phyloP scores from a whole-genome alignment of 2,797 vertebrate genomes.

The Eidolon dupreanum region DNA sequence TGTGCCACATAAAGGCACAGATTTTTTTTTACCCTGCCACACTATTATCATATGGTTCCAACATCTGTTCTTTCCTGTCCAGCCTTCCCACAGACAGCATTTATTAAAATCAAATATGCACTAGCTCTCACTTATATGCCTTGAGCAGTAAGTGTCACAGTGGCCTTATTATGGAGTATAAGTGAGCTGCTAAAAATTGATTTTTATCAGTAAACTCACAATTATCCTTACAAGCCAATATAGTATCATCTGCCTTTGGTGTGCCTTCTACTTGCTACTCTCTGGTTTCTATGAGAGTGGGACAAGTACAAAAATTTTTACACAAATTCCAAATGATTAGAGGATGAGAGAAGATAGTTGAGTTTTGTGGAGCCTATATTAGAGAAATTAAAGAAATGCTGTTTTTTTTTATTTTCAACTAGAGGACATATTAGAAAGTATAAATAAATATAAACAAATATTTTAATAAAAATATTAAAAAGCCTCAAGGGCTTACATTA shows the following conservation, averaged over 20 bases:
- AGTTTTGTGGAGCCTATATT: not conserved
- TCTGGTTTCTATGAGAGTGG: constrained; percentile 35
- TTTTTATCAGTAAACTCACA: constrained; percentile 74
- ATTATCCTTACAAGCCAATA: constrained; percentile 70
- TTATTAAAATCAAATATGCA: constrained; percentile 78
- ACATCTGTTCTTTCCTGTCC: constrained; percentile 74
- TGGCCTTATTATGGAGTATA: constrained; percentile 67
- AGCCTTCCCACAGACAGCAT: constrained; percentile 72
- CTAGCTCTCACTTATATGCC: constrained; percentile 60
- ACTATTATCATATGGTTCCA: constrained; percentile 74
- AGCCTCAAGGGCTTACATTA: not conserved
- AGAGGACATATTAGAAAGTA: constrained; percentile 7
- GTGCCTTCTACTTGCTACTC: constrained; percentile 57
- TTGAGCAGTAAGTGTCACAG: constrained; percentile 64
- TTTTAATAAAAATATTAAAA: constrained; percentile 30
- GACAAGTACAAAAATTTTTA: not conserved
- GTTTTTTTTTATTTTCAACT: constrained; percentile 43
- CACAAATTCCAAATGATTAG: constrained; percentile 55
- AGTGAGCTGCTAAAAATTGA: constrained; percentile 70
- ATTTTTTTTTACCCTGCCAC: constrained; percentile 63
- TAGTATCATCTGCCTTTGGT: constrained; percentile 42
- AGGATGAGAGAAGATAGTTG: not conserved
- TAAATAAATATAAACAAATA: constrained; percentile 2
- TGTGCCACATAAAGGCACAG: constrained; percentile 73
- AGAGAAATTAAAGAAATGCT: not conserved